Percentiles rank a stretch among this genome's conserved stretches.
These are phyloP conservation scores for Picus viridis DNA, from an alignment of 2,797 vertebrate species.

Conservation along the genomic window DNA sequence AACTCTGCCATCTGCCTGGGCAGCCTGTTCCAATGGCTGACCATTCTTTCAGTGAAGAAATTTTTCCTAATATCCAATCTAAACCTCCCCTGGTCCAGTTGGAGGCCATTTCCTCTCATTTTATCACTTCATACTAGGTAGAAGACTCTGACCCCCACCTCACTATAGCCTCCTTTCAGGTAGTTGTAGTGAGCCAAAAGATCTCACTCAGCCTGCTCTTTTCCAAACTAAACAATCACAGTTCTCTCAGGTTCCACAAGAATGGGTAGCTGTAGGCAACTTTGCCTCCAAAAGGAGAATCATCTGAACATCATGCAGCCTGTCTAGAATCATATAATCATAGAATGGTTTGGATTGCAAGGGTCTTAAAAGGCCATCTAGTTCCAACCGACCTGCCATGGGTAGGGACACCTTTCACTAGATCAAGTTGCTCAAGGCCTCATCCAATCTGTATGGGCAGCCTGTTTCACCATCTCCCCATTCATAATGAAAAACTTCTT, in stretches of 20 bases:
- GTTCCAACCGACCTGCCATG: not conserved
- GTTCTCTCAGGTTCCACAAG: not conserved
- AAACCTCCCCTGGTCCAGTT: too few relatives aligned
- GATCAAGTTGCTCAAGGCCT: not conserved
- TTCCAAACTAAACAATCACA: too few relatives aligned
- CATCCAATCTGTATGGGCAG: not conserved
- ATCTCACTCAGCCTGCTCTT: too few relatives aligned
- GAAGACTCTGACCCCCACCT: too few relatives aligned
- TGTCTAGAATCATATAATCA: not conserved
- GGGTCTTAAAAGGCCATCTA: not conserved
- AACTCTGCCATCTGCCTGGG: too few relatives aligned
- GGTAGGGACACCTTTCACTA: not conserved
- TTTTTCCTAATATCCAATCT: too few relatives aligned
- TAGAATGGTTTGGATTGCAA: not conserved
- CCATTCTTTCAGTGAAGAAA: too few relatives aligned
- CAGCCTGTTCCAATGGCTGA: too few relatives aligned
- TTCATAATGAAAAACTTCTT: not conserved
- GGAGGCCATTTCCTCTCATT: too few relatives aligned
- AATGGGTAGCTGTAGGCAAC: not conserved
- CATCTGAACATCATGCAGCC: rapidly evolving
- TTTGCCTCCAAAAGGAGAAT: not conserved
- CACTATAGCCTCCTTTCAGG: too few relatives aligned
- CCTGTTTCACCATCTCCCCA: not conserved
- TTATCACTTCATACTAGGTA: too few relatives aligned
- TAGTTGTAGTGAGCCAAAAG: too few relatives aligned